Evolutionary conservation across 2,113 vertebrate species (phyloP).

Genomic region (Henicopernis longicauda): DNA sequence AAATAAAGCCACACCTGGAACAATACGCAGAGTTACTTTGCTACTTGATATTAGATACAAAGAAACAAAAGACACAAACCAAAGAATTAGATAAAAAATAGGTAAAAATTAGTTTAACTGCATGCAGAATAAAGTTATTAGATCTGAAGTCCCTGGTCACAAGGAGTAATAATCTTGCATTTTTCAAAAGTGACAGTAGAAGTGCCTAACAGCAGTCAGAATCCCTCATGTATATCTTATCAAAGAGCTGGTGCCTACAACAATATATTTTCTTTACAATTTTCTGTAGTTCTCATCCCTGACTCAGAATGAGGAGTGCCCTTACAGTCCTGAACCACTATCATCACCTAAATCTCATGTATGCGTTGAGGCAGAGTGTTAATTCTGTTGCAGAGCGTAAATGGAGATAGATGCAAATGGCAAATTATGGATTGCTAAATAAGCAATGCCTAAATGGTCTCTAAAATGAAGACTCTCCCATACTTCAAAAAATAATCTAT

Average conservation of each 20-base stretch:
- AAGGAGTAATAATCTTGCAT: background rate
- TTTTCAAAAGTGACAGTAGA: background rate
- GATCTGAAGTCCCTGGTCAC: background rate
- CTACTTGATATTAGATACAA: background rate
- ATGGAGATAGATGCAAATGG: background rate
- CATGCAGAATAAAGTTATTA: background rate
- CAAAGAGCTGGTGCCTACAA: background rate
- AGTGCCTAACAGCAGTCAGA: background rate
- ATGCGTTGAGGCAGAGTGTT: fast-evolving
- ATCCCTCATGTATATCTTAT: background rate
- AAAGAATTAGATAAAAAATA: background rate
- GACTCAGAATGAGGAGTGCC: background rate
- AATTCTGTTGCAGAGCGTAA: background rate
- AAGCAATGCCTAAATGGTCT: background rate
- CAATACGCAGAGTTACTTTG: background rate
- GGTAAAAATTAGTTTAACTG: background rate
- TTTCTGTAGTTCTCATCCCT: background rate
- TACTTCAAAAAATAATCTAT: background rate
- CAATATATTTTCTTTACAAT: background rate
- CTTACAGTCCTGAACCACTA: background rate
- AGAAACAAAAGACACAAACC: background rate
- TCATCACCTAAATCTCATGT: background rate
- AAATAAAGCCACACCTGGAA: background rate
- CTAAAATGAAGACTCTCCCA: background rate
- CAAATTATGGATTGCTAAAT: background rate